Conservation (phyloP, 2,888 invertebrate species). For the Saturnia pavonia region DNA sequence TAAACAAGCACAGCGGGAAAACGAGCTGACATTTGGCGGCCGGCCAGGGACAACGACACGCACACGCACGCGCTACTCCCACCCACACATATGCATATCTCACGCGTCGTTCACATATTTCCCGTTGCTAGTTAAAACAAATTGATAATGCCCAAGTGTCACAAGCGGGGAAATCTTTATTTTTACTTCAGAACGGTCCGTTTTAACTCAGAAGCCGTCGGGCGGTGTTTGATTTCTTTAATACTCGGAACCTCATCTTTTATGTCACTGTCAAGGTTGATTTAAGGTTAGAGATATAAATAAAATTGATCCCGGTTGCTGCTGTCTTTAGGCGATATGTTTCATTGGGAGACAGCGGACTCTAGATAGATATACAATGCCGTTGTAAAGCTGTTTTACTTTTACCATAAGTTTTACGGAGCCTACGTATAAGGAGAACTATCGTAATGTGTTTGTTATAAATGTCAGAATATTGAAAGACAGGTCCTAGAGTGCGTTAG, state of each 20-base stretch:
- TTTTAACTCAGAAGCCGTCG: conserved; percentile 38
- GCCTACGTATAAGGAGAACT: too few relatives aligned
- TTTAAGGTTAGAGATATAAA: conserved; percentile 77
- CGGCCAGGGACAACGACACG: conserved; percentile 41
- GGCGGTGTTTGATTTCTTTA: conserved; percentile 66
- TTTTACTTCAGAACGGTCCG: conserved; percentile 60
- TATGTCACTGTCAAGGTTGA: conserved; percentile 80
- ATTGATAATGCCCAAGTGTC: conserved; percentile 79
- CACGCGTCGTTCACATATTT: conserved; percentile 45
- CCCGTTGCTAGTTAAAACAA: conserved; percentile 72
- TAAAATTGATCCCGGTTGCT: conserved; percentile 49
- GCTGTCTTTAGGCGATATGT: conserved; percentile 50
- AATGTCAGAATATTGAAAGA: too few relatives aligned
- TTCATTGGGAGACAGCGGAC: conserved; percentile 40
- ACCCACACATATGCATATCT: conserved; percentile 34
- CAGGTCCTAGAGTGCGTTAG: too few relatives aligned
- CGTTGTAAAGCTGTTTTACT: conserved; percentile 13
- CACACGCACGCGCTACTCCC: conserved; percentile 35
- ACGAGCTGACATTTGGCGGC: conserved; percentile 41
- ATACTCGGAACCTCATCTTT: conserved; percentile 67
- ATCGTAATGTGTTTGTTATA: too few relatives aligned
- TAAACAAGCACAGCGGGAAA: conserved; percentile 10
- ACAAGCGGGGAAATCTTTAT: conserved; percentile 64
- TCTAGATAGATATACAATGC: conserved; percentile 45
- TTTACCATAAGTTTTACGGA: not conserved